Evolutionary conservation across 2,797 vertebrate genomes (phyloP).

Genomic region (Syndactyla subalaris): DNA sequence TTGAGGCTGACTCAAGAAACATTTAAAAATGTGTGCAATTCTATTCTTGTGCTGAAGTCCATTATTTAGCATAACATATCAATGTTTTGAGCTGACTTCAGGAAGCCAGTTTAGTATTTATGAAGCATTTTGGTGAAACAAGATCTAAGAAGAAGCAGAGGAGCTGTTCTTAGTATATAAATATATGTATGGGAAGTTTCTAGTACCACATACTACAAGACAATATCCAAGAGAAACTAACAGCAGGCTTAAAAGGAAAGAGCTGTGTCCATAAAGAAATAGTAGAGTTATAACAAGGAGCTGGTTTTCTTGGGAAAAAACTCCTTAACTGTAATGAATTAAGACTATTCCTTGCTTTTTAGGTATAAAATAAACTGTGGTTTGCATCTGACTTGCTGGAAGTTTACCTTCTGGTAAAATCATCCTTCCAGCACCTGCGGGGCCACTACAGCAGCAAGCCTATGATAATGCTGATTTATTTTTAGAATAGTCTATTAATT

Average conservation of each 20-base stretch:
- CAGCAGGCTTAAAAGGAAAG: not conserved
- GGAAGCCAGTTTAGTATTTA: not conserved
- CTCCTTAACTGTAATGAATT: not conserved
- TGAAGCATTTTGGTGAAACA: not conserved
- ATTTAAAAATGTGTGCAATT: not conserved
- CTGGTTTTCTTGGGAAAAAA: not conserved
- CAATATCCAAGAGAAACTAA: not conserved
- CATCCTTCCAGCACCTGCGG: not conserved
- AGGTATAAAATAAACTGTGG: not conserved
- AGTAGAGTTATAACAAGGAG: not conserved
- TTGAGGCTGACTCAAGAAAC: not conserved
- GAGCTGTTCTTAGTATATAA: not conserved
- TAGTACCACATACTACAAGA: not conserved
- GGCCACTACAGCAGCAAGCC: not conserved
- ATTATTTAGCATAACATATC: not conserved
- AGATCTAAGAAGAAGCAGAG: not conserved
- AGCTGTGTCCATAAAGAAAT: not conserved
- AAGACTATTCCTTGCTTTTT: not conserved
- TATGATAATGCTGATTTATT: not conserved
- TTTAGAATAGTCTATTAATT: not conserved
- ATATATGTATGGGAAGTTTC: accelerated
- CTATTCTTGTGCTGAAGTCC: not conserved
- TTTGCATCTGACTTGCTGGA: not conserved
- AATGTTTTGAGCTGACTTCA: not conserved
- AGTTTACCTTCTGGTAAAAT: not conserved